Evolutionary conservation across 2,113 vertebrate genomes (phyloP), one percentile per base, ranked within the genome.

Genomic region (Apteryx owenii): DNA sequence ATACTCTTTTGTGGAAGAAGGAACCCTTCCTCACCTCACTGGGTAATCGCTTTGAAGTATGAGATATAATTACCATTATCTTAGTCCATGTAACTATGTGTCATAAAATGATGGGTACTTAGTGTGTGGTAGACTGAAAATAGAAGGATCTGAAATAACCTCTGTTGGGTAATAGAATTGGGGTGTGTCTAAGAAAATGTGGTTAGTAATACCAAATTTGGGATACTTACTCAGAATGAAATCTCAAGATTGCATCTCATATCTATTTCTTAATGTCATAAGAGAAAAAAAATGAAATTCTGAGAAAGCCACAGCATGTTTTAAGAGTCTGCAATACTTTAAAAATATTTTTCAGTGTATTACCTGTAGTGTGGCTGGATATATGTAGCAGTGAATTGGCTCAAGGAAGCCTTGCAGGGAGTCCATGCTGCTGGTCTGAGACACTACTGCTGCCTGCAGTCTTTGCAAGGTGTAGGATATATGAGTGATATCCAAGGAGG

Each of bases 41-140:
- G 51, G 76, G 88, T 96, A 97, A 97, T 97, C 94, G 95, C 91
- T 96, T 95, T 96, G 95, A 97, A 97, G 95, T 96, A 95, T 91
- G 95, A 95, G 88, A 85, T 95, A 90, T 96, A 97, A 95, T 96
- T 97, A 94, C 91, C 91, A 96, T 95, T 97, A 97, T 96, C 94
- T 95, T 95, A 90, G 94, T 91, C 93, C 82, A 97, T 94, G 85
- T 92, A 94, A 96, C 83, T 91, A 65, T 88, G 51, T 96, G 91
- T 97, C 93, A 97, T 94, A 96, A 97, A 96, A 96, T 97, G 91
- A 95, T 94, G 89, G 95, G 91, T 96, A 81, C 88, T 96, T 90
- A 91, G 79, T 75, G 89, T 96, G 91, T 97, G 95, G 89, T 80
- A 96, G 88, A 64, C 95, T 96, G 95, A 96, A 97, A 96, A 97